These are phyloP conservation scores for Rhingia rostrata DNA, from an alignment of 2,888 invertebrate species.

Conservation along the genomic window DNA sequence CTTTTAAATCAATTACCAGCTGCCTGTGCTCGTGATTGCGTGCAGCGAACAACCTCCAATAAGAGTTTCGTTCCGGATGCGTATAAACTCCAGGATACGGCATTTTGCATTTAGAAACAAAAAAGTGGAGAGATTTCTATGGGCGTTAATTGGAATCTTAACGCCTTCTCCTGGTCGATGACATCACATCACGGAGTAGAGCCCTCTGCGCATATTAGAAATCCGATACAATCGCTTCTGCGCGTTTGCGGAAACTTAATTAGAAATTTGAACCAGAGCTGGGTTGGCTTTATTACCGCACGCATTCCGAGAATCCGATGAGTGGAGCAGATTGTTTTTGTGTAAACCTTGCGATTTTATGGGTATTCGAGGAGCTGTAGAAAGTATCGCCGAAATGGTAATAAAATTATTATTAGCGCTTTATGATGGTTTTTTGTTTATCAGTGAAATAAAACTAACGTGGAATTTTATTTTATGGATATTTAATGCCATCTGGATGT, in stretches of 20 bases:
- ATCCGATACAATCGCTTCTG: conserved; percentile 38
- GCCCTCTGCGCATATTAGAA: conserved; percentile 54
- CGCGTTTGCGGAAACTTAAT: conserved; percentile 47
- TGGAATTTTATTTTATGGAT: conserved; percentile 39
- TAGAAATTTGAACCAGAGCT: conserved; percentile 56
- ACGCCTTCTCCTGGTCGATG: conserved; percentile 59
- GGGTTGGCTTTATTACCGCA: conserved; percentile 29
- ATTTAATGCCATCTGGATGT: conserved; percentile 25
- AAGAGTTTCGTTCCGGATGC: conserved; percentile 62
- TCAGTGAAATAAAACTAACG: conserved; percentile 12
- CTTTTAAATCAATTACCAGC: conserved; percentile 70
- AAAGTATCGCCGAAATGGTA: conserved; percentile 29
- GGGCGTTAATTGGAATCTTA: conserved; percentile 73
- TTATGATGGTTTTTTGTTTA: conserved; percentile 24
- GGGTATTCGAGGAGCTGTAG: conserved; percentile 26
- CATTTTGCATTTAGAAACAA: conserved; percentile 55
- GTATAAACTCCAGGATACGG: conserved; percentile 40
- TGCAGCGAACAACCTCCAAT: conserved; percentile 53
- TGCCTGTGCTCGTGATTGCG: conserved; percentile 43
- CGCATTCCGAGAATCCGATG: conserved; percentile 48
- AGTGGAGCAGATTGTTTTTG: conserved; percentile 35
- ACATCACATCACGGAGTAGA: background rate
- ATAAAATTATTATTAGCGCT: conserved; percentile 37
- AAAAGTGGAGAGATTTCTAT: conserved; percentile 26
- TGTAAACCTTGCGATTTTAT: conserved; percentile 38